These are phyloP conservation scores for Scaptodrosophila lebanonensis DNA, from an alignment of 1,140 invertebrate species.

Conservation along the genomic window DNA sequence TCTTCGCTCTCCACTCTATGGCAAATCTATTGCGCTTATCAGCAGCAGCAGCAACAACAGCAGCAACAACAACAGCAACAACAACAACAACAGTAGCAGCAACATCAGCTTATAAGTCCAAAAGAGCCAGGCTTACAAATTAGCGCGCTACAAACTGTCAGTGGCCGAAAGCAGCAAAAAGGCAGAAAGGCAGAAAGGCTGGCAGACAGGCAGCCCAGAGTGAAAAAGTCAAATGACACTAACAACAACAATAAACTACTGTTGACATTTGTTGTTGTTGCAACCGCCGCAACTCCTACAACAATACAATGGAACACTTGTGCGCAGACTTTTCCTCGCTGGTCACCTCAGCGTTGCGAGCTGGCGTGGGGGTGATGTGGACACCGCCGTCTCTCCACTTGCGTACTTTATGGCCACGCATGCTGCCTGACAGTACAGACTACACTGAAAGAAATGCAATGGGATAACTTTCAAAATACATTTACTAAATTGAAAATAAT, in stretches of 20 bases:
- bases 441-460: too few relatives aligned
- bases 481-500: too few relatives aligned
- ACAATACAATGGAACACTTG: slow-evolving; percentile 67
- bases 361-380: slow-evolving; percentile 63
- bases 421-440: too few relatives aligned
- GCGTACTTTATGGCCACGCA: slow-evolving; percentile 72
- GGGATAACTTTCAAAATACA: too few relatives aligned
- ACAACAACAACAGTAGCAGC: too few relatives aligned
- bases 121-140: slow-evolving; percentile 68
- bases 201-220: too few relatives aligned
- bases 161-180: slow-evolving; percentile 66
- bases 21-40: slow-evolving; percentile 58
- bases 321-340: slow-evolving; percentile 29
- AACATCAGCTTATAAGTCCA: slow-evolving; percentile 40
- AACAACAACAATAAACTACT: slow-evolving; percentile 75
- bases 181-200: too few relatives aligned
- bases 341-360: too few relatives aligned
- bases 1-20: background rate
- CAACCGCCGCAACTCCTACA: slow-evolving; percentile 45
- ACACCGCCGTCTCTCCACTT: slow-evolving; percentile 15
- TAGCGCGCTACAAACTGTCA: slow-evolving; percentile 67
- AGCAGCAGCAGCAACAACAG: slow-evolving; percentile 10
- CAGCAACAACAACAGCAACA: background rate
- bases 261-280: slow-evolving; percentile 60
- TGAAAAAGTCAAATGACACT: slow-evolving; percentile 69